phyloP scores from a whole-genome alignment of 2,797 vertebrate genomes.

The Acrossocheilus wenchowensis region DNA sequence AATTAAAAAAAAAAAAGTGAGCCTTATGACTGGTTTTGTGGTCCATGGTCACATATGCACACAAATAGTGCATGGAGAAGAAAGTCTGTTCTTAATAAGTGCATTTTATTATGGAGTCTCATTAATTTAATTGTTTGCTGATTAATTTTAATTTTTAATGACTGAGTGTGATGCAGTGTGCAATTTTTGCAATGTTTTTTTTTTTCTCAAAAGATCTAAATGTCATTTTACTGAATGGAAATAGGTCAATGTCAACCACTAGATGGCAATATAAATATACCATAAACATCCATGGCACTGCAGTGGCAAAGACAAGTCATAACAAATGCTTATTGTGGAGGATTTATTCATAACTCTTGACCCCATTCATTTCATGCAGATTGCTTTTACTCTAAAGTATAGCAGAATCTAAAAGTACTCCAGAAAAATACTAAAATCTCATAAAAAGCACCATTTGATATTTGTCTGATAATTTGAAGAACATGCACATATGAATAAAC shows the following conservation, averaged over 20 bases:
- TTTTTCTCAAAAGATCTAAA: not conserved
- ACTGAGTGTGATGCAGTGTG: not conserved
- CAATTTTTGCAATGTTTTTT: not conserved
- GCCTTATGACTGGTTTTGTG: too few species aligned
- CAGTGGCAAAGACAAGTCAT: not conserved
- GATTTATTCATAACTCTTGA: slow-evolving; percentile 1
- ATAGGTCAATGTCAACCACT: not conserved
- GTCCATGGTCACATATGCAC: not conserved
- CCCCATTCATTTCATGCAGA: not conserved
- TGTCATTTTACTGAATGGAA: not conserved
- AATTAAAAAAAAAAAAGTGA: too few species aligned
- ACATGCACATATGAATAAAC: not conserved
- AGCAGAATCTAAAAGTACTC: not conserved
- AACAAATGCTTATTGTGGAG: not conserved
- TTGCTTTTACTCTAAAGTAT: not conserved
- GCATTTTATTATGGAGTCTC: not conserved
- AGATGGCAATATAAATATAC: slow-evolving; percentile 35
- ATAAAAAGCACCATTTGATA: not conserved
- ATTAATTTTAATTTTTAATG: not conserved
- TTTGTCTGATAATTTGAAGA: not conserved
- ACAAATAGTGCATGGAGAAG: not conserved
- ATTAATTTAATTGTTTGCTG: not conserved
- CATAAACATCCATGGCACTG: not conserved
- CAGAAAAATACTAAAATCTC: not conserved
- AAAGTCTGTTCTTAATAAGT: not conserved